phyloP scores from a whole-genome alignment of 2,113 vertebrate species.

The Lophius piscatorius region DNA sequence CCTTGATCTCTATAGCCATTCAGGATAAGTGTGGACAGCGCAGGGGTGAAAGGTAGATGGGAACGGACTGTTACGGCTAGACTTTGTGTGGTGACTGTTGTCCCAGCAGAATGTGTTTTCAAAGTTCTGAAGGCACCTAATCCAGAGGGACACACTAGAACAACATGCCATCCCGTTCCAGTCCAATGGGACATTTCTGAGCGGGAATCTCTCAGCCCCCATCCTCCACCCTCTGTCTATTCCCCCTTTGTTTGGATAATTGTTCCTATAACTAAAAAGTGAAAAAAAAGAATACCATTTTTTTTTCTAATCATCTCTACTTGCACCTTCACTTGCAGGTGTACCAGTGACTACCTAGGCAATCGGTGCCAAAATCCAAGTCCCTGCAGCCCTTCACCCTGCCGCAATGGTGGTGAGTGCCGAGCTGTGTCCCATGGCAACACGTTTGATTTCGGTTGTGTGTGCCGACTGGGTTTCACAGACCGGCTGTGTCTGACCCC shows the following conservation, averaged over 20 bases:
- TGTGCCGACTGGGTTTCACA: slow-evolving; percentile 86
- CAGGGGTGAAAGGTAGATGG: slow-evolving; percentile 67
- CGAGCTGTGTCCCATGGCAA: slow-evolving; percentile 72
- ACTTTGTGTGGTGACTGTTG: slow-evolving; percentile 61
- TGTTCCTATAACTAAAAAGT: slow-evolving; percentile 24
- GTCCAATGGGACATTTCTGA: slow-evolving; percentile 37
- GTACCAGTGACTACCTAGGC: slow-evolving; percentile 80
- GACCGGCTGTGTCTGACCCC: slow-evolving; percentile 90
- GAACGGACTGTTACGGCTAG: slow-evolving; percentile 45
- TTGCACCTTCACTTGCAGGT: slow-evolving; percentile 71
- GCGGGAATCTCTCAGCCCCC: slow-evolving; percentile 59
- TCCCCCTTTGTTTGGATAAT: slow-evolving; percentile 37
- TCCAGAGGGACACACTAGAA: slow-evolving; percentile 75
- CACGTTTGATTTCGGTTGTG: slow-evolving; percentile 80
- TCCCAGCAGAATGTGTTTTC: slow-evolving; percentile 76
- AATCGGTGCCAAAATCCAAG: slow-evolving; percentile 85
- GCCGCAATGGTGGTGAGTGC: slow-evolving; percentile 88
- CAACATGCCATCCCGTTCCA: slow-evolving; percentile 62
- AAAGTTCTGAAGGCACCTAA: slow-evolving; percentile 73
- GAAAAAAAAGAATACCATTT: slow-evolving; percentile 9
- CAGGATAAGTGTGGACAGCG: slow-evolving; percentile 66
- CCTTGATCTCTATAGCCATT: slow-evolving; percentile 72
- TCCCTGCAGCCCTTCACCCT: slow-evolving; percentile 88
- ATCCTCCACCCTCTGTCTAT: not conserved
- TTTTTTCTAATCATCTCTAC: slow-evolving; percentile 11